A percentile compares a stretch with the other conserved stretches of the same genome.
phyloP scores from a whole-genome alignment of 2,888 invertebrate genomes.

The Heliconius ethilla region DNA sequence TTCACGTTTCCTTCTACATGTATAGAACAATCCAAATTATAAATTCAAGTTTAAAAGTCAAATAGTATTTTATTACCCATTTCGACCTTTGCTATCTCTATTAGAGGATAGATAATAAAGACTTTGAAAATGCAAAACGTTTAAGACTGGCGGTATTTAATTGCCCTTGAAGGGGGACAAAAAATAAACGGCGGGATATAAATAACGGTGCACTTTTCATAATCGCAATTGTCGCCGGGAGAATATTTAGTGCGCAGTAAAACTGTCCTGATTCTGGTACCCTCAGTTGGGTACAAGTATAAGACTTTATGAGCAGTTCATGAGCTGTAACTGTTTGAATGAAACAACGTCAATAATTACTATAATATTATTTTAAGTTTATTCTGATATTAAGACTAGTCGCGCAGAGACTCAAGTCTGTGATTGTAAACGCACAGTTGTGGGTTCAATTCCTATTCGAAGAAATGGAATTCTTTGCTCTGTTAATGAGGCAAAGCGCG shows the following conservation, averaged over 20 bases:
- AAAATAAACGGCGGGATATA: slow-evolving; percentile 78
- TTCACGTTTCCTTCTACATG: background rate
- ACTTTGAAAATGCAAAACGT: slow-evolving; percentile 76
- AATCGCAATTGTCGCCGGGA: slow-evolving; percentile 82
- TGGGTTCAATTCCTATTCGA: too few species aligned
- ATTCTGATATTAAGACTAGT: background rate
- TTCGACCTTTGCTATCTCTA: slow-evolving; percentile 74
- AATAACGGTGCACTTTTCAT: slow-evolving; percentile 83
- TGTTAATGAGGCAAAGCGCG: too few species aligned
- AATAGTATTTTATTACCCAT: slow-evolving; percentile 24
- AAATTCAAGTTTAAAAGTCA: slow-evolving; percentile 14
- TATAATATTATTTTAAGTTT: background rate
- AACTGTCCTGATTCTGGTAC: slow-evolving; percentile 62
- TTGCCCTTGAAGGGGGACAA: slow-evolving; percentile 83
- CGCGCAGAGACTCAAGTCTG: too few species aligned
- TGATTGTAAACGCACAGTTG: too few species aligned
- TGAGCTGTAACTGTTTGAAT: slow-evolving; percentile 45
- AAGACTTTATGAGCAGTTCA: slow-evolving; percentile 52
- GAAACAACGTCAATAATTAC: background rate
- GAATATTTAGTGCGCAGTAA: slow-evolving; percentile 82
- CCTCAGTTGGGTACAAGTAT: slow-evolving; percentile 62
- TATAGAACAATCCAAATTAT: background rate
- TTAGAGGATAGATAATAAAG: slow-evolving; percentile 70
- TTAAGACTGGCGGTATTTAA: slow-evolving; percentile 81
- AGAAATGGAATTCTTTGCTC: too few species aligned